Conservation (phyloP, 1,140 invertebrate species). For the Condylostylus longicornis region DNA sequence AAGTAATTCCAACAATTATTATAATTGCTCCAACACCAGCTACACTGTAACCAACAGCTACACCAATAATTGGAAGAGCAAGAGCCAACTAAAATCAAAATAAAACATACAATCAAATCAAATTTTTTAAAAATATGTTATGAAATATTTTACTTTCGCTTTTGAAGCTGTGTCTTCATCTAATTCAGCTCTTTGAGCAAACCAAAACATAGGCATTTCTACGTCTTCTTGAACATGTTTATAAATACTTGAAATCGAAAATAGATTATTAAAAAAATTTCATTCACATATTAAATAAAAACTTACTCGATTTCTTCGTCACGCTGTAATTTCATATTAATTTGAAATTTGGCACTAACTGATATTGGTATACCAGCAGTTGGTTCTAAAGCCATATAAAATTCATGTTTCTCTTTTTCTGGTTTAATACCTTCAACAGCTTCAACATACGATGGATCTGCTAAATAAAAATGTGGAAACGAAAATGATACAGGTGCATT, state of each 20-base stretch:
- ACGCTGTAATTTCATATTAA: slow-evolving; percentile 51
- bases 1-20: slow-evolving; percentile 28
- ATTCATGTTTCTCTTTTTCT: slow-evolving; percentile 47
- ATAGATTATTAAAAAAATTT: neutral
- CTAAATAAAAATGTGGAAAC: slow-evolving; percentile 73
- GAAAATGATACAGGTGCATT: slow-evolving; percentile 68
- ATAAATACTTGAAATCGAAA: slow-evolving; percentile 35
- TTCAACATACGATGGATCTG: slow-evolving; percentile 47
- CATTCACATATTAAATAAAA: neutral
- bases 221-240: slow-evolving; percentile 37
- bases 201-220: slow-evolving; percentile 56
- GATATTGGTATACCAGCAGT: slow-evolving; percentile 49
- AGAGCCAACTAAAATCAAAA: slow-evolving; percentile 24
- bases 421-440: slow-evolving; percentile 56
- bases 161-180: slow-evolving; percentile 39
- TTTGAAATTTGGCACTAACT: slow-evolving; percentile 52
- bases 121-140: neutral
- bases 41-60: slow-evolving; percentile 36
- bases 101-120: neutral
- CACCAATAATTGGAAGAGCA: slow-evolving; percentile 34
- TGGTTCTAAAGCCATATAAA: slow-evolving; percentile 56
- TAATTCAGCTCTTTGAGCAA: slow-evolving; percentile 47
- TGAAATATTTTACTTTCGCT: slow-evolving; percentile 34
- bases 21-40: slow-evolving; percentile 36
- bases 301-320: slow-evolving; percentile 41